Base-by-base conservation (phyloP, 2,113 vertebrate genomes). In the Dicaeum eximium region DNA sequence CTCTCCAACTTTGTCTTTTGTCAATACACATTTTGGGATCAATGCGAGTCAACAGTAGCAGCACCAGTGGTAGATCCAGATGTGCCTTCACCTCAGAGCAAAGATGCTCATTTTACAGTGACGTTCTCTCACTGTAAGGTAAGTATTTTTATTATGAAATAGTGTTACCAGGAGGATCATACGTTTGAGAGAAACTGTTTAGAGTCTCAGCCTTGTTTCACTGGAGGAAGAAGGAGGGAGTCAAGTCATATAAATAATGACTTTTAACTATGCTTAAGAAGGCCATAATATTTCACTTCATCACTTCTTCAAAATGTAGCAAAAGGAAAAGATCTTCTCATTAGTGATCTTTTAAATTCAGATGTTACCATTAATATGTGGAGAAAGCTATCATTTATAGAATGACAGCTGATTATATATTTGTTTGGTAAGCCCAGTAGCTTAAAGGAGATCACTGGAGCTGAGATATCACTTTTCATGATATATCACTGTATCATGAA, bases 1-100 rank as follows among this genome's bases (percentile, higher is more conserved):
- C 98, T 99, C 60, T 99, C 99, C n/a, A 99, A 99, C 97, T 99
- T 99, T 51, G 99, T 99, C 57, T 99, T 99, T 98, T 99, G 99
- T 97, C 99, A 99, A 92, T 99, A 99, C 86, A 99, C 98, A 0
- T 99, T 99, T 97, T 99, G 99, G 99, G 99, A 99, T 96, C 98
- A 99, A 40, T 97, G 98, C 0, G 98, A 98, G 72, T 98, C 99
- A 45, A 98, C 98, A 4, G 99, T 99, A 91, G 99, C 99, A 3
- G 99, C 99, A 65, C 99, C 99, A 7, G 98, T 99, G 94, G 98
- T 99, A 89, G 99, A 99, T 95, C 99, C 99, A 12, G 99, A 99
- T 74, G 98, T 98, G 90, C 98, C 98, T 40, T 98, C 98, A 27
- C 96, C 98, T 35, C 98, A 97, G 75, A 98, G 97, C 86, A 98